A percentile compares a stretch with the other conserved stretches of the same genome.
These are phyloP conservation scores for Archips xylosteana DNA, from an alignment of 2,888 invertebrate species.

Conservation along the genomic window DNA sequence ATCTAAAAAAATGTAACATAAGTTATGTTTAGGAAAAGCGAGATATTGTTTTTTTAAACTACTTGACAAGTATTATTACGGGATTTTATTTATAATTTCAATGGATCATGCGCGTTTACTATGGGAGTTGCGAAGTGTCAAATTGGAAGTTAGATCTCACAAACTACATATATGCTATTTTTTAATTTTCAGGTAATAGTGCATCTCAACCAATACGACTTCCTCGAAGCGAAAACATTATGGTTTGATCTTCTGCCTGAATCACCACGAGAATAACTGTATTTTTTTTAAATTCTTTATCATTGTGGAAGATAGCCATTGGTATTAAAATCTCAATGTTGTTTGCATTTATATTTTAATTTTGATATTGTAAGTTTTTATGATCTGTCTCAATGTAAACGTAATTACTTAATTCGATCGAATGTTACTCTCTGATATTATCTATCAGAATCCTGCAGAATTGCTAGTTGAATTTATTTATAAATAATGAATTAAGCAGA, in stretches of 20 bases:
- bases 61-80: too few relatives aligned
- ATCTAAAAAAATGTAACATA: too few relatives aligned
- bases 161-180: not conserved
- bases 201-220: conserved; percentile 88
- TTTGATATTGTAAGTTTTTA: conserved; percentile 40
- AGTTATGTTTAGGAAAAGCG: too few relatives aligned
- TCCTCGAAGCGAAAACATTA: conserved; percentile 88
- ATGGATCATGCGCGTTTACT: too few relatives aligned
- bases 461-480: not conserved
- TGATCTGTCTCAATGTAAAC: conserved; percentile 48
- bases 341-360: conserved; percentile 28
- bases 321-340: conserved; percentile 25
- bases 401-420: not conserved
- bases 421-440: not conserved
- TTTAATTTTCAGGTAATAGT: conserved; percentile 85
- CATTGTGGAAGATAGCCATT: not conserved
- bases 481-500: not conserved
- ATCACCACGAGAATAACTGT: conserved; percentile 67
- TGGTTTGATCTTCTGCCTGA: conserved; percentile 91
- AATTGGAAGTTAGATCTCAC: too few relatives aligned
- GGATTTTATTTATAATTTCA: too few relatives aligned
- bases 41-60: too few relatives aligned
- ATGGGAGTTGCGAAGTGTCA: too few relatives aligned
- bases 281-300: conserved; percentile 11
- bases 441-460: not conserved